These are phyloP conservation scores for Rambutsinella grinnellia DNA, from an alignment of 2,888 invertebrate species.

Conservation along the genomic window DNA sequence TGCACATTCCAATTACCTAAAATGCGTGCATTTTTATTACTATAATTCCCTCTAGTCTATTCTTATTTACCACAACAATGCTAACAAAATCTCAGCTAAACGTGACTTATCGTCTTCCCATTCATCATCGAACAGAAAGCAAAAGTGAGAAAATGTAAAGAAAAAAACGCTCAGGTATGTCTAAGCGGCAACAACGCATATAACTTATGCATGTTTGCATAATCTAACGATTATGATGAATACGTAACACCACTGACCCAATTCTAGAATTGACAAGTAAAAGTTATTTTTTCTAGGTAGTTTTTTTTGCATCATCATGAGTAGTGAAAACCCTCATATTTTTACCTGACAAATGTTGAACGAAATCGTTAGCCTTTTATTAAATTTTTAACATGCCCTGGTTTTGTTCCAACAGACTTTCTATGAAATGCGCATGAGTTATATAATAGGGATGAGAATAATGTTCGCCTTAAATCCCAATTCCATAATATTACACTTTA, in stretches of 20 bases:
- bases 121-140: not conserved
- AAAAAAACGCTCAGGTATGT: not conserved
- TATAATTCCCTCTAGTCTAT: not conserved
- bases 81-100: not conserved
- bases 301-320: not conserved
- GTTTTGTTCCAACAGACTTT: too few species aligned
- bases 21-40: not conserved
- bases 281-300: not conserved
- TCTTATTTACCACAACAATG: not conserved
- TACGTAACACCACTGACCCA: conserved; percentile 7
- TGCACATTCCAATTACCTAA: not conserved
- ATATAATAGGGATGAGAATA: too few species aligned
- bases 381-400: too few species aligned
- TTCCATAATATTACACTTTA: not conserved
- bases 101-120: not conserved
- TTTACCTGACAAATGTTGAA: too few species aligned
- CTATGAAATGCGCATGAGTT: too few species aligned
- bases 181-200: not conserved
- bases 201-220: not conserved
- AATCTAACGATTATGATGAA: not conserved
- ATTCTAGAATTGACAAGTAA: conserved; percentile 14
- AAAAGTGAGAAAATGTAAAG: not conserved
- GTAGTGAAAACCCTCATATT: not conserved
- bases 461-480: too few species aligned
- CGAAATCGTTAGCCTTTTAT: too few species aligned